These are phyloP conservation scores for Drosophila insularis DNA, from an alignment of 1,140 invertebrate species.

Conservation along the genomic window DNA sequence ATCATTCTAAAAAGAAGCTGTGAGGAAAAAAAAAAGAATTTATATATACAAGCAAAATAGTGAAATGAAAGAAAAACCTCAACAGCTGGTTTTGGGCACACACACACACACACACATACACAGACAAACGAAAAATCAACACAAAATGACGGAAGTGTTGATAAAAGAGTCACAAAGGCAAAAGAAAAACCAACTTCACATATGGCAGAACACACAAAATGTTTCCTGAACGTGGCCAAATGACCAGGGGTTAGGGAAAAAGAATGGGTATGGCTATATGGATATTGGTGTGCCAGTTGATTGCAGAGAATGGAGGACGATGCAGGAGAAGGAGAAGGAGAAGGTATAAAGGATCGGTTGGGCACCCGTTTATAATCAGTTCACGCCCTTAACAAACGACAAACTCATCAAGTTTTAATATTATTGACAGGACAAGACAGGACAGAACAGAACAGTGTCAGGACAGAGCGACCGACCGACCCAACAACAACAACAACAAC, in stretches of 20 bases:
- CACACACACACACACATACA: not conserved
- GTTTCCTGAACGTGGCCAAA: conserved; percentile 23
- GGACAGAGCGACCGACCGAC: not conserved
- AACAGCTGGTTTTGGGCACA: not conserved
- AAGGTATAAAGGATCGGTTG: not conserved
- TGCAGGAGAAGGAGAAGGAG: not conserved
- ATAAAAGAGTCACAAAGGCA: conserved; percentile 30
- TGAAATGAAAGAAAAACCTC: conserved; percentile 15
- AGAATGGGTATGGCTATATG: not conserved
- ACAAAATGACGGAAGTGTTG: conserved; percentile 31
- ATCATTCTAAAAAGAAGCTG: conserved; percentile 8
- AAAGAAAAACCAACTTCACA: conserved; percentile 10
- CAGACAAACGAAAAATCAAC: conserved; percentile 23
- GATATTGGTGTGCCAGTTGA: no score
- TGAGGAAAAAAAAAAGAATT: not conserved
- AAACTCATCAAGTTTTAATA: conserved; percentile 32
- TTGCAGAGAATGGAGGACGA: no score
- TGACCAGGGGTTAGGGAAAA: conserved; percentile 11
- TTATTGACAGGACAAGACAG: conserved; percentile 22
- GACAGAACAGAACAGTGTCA: not conserved
- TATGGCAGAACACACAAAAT: conserved; percentile 14
- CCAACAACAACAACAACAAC: not conserved
- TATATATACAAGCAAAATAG: conserved; percentile 1
- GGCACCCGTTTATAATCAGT: conserved; percentile 16
- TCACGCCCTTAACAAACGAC: conserved; percentile 23